Percentiles rank a stretch among this genome's conserved stretches.
Evolutionary conservation across 2,113 vertebrate genomes (phyloP).

Genomic region (Gobio gobio): DNA sequence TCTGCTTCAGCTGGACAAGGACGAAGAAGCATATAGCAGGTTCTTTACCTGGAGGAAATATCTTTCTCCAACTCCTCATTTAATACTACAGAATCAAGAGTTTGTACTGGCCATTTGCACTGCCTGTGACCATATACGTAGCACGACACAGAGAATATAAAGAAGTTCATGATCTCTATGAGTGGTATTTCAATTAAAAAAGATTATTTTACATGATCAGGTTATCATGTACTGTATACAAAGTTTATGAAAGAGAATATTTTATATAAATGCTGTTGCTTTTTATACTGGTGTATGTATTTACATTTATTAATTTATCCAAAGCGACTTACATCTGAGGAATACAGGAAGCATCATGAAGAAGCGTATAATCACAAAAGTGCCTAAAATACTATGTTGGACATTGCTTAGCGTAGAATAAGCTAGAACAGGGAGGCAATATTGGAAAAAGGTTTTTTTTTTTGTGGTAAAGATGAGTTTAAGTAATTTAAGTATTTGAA

Average conservation of each 20-base stretch:
- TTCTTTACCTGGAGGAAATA: conserved; percentile 86
- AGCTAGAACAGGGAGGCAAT: too few species aligned
- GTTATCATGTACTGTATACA: background rate
- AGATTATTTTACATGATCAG: background rate
- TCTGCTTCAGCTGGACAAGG: conserved; percentile 81
- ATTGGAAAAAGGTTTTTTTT: too few species aligned
- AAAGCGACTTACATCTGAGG: too few species aligned
- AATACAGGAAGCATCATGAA: too few species aligned
- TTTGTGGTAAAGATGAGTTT: too few species aligned
- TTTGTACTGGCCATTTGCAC: conserved; percentile 74
- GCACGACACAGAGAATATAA: conserved; percentile 81
- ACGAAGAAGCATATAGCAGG: conserved; percentile 80
- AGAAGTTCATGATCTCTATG: conserved; percentile 82
- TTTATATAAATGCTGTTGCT: background rate
- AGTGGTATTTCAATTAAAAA: conserved; percentile 81
- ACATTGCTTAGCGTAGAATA: too few species aligned
- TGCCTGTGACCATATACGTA: conserved; percentile 81
- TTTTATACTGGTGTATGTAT: background rate
- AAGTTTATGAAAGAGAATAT: background rate
- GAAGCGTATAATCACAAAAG: too few species aligned
- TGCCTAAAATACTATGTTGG: too few species aligned
- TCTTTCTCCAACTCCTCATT: conserved; percentile 78
- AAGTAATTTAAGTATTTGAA: too few species aligned
- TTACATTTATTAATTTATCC: too few species aligned
- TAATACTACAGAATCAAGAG: conserved; percentile 72